Conservation (phyloP, 2,888 invertebrate species). For the Cyrtodaria siliqua region DNA sequence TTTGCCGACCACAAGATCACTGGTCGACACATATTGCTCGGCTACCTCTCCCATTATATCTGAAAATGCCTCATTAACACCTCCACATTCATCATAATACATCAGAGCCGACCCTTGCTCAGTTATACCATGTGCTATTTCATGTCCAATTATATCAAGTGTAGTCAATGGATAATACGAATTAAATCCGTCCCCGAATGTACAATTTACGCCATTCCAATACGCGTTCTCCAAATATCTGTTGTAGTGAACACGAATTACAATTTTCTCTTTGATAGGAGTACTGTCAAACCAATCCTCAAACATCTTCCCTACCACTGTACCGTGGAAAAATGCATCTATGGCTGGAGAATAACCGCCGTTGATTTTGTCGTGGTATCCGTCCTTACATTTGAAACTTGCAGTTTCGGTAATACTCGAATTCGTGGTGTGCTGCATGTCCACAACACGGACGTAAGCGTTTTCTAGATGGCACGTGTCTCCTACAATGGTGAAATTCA, state of each 20-base stretch:
- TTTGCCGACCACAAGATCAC: conserved; percentile 59
- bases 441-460: conserved; percentile 67
- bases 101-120: conserved; percentile 63
- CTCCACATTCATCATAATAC: conserved; percentile 71
- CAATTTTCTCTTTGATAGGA: conserved; percentile 46
- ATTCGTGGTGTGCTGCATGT: conserved; percentile 46
- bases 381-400: conserved; percentile 58
- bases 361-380: conserved; percentile 63
- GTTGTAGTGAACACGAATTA: conserved; percentile 71
- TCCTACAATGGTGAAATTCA: conserved; percentile 39
- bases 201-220: conserved; percentile 69
- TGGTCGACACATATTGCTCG: conserved; percentile 48
- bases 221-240: conserved; percentile 67
- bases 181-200: conserved; percentile 69
- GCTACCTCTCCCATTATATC: conserved; percentile 71
- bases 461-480: conserved; percentile 67
- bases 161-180: conserved; percentile 66
- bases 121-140: conserved; percentile 73
- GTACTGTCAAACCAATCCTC: conserved; percentile 64
- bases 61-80: conserved; percentile 75
- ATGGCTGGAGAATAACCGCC: conserved; percentile 67
- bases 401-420: conserved; percentile 41
- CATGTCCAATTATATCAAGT: conserved; percentile 71
- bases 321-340: conserved; percentile 70
- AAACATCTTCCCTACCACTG: conserved; percentile 68